Evolutionary conservation across 2,113 vertebrate species (phyloP).

Genomic region (Melanocharis versteri): DNA sequence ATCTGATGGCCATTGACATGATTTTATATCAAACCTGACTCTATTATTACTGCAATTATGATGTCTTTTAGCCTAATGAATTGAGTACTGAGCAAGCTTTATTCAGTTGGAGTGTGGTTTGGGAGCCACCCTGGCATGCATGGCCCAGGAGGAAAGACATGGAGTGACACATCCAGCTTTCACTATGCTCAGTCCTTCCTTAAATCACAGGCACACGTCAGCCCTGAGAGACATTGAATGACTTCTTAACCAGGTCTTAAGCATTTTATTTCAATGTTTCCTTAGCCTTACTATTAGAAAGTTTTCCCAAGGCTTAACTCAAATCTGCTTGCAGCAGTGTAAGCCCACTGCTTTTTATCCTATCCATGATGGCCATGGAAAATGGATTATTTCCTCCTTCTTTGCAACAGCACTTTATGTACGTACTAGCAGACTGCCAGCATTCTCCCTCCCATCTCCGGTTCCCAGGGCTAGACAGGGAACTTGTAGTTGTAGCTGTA

Average conservation of each 20-base stretch:
- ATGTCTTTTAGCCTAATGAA: background rate
- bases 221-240: background rate
- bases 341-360: background rate
- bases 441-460: background rate
- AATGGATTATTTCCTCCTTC: background rate
- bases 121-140: background rate
- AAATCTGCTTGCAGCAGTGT: background rate
- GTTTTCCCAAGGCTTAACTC: background rate
- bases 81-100: background rate
- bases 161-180: background rate
- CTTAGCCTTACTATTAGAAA: background rate
- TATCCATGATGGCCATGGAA: background rate
- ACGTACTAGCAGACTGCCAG: background rate
- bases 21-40: background rate
- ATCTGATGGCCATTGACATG: background rate
- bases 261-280: background rate
- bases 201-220: background rate
- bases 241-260: background rate
- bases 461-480: background rate
- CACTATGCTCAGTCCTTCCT: background rate
- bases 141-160: accelerated
- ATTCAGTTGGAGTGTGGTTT: background rate
- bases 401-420: background rate
- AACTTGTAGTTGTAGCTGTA: too few species aligned
- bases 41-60: background rate